Base-by-base conservation (phyloP, 2,888 invertebrate genomes). In the Lingula anatina region DNA sequence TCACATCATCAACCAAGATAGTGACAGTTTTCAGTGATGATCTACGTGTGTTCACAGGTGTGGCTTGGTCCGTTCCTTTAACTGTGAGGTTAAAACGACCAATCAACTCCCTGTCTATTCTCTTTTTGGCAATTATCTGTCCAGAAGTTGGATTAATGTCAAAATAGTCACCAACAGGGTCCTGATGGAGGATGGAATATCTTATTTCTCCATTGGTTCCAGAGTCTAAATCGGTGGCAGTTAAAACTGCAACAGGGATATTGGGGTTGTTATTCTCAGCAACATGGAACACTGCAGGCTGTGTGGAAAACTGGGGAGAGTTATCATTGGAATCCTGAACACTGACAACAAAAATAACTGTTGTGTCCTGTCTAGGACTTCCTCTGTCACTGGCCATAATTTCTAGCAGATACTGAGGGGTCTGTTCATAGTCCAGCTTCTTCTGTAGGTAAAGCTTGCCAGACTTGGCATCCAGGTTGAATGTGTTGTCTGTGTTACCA, bases 291-390 rank as follows among this genome's bases (percentile, higher is more conserved):
- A 62, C 87, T 86, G 80, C 90, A 88, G 66, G 89, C 87, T 84
- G 90, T 87, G 21, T 89, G 87, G 76, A 90, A 77, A 95, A 95
- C 52, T 89, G 82, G 40, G 95, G 95, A 31, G 89, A 87, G 75
- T 94, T 93, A 79, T 96, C 95, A 79, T 95, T 95, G 71, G 90
- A 89, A 78, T 95, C 94, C 59, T 88, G 84, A 47, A 95, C 88
- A 51, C 85, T 84, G 66, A 96, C 88, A 54, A 86, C 85, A 63
- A 93, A 83, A 54, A 75, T 66, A 48, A 78, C 60, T 86, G 89
- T 50, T 84, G 88, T 80, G 86, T 90, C 71, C 83, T 87, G 72
- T 83, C 83, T 58, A 36, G 77, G 55, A 65, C 67, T 26, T 52
- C 76, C 76, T 36, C 75, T 45, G 82, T 82, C 64, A 70, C 93